Conservation (phyloP, 2,888 invertebrate genomes). For the Aquatica leii region DNA sequence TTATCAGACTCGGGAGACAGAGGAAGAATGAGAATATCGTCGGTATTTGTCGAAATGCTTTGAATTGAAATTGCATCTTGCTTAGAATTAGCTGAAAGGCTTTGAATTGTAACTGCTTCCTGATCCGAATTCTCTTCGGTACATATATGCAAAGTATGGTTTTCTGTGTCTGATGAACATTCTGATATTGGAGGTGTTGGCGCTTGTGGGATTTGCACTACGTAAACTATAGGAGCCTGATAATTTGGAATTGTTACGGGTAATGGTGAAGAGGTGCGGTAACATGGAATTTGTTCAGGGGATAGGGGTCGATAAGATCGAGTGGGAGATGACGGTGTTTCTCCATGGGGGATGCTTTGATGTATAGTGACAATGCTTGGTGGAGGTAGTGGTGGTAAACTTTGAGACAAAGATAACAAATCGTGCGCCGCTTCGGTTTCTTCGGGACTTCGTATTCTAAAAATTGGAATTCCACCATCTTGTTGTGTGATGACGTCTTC, state of each 20-base stretch:
- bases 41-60: constrained; percentile 59
- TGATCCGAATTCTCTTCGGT: constrained; percentile 26
- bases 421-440: constrained; percentile 92
- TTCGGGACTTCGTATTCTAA: constrained; percentile 71
- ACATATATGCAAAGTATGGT: constrained; percentile 58
- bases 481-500: constrained; percentile 37
- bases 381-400: constrained; percentile 77
- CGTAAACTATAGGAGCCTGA: constrained; percentile 54
- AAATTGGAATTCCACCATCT: constrained; percentile 56
- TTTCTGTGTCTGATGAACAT: constrained; percentile 77
- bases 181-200: constrained; percentile 77
- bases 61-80: constrained; percentile 30
- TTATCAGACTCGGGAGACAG: constrained; percentile 60
- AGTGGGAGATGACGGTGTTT: constrained; percentile 51
- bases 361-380: constrained; percentile 74
- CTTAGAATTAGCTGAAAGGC: constrained; percentile 56
- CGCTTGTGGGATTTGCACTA: constrained; percentile 59
- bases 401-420: constrained; percentile 77
- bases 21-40: constrained; percentile 63
- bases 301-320: constrained; percentile 52
- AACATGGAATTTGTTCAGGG: constrained; percentile 47
- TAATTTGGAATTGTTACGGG: constrained; percentile 51
- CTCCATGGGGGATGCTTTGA: constrained; percentile 61
- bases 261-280: constrained; percentile 46
- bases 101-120: constrained; percentile 32